Base-by-base conservation (phyloP, 2,888 invertebrate genomes). In the Lissocephala sabroskyi region DNA sequence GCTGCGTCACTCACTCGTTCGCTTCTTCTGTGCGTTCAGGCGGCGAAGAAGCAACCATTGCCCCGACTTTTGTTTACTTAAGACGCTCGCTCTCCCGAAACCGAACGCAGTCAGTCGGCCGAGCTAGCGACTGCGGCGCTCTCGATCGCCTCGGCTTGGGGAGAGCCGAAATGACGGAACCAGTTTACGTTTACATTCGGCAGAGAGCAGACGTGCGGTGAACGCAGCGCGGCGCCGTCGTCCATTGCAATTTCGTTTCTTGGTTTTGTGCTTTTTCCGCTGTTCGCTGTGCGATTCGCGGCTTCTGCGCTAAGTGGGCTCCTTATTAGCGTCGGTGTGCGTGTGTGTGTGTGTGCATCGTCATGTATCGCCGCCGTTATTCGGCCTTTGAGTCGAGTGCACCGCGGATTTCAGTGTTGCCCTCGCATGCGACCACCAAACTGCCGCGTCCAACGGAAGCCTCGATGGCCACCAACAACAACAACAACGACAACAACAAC, bases 311-410 rank as follows among this genome's bases (percentile, higher is more conserved):
- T 17, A 26, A 26, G 41, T 29, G 41, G 10, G 28, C 3, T 30
- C n/a, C n/a, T 30, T n/a, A 32, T 40, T 28, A 47, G 45, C 28
- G 41, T 44, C 49, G 45, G 50, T 32, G 52, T 43, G 9, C 42
- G 37, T 37, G 41, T 50, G 52, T 33, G n/a, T 35, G 41, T 29
- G 14, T 43, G 46, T 39, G 45, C 46, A 33, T 9, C 11, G 9
- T 55, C 54, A 82, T 82, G 82, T 81, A 82, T 64, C 83, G 84
- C 45, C 83, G 84, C 43, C 84, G 85, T 30, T 82, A 81, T 68
- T 85, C 85, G 32, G 68, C 82, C 19, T 77, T 83, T 45, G 84
- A 85, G 65, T 59, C 83, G 41, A 64, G 82, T 36, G 57, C 80
- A 3, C 68, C 76, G 35, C 81, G 71, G 46, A 49, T 82, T 18